Base-by-base conservation (phyloP, 2,113 vertebrate genomes). In the Sigmodon hispidus region DNA sequence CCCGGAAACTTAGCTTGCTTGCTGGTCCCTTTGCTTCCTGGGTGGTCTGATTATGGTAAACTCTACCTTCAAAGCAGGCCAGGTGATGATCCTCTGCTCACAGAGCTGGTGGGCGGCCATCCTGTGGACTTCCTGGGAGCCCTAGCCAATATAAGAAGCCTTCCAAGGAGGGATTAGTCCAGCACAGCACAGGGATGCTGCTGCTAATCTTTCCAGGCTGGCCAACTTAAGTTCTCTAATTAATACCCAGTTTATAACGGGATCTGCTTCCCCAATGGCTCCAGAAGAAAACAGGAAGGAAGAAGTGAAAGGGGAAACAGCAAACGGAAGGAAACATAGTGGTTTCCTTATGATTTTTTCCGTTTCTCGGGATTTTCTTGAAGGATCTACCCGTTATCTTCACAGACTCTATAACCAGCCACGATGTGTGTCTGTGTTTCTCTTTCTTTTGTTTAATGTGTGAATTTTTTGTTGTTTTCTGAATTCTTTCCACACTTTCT, bases 41-140 rank as follows among this genome's bases (percentile, higher is more conserved):
- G 97, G 94, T 96, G 97, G 96, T 96, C 96, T 83, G 70, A 95
- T 96, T n/a, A 92, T 80, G 65, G 91, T 75, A 89, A 86, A 89
- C 43, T 43, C 75, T 61, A 16, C 63, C 95, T 85, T 96, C 93
- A 94, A 45, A 97, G 87, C 87, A 72, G 70, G 26, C 94, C 97
- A 97, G 95, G 94, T 94, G 94, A 80, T 96, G 86, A 67, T 43
- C 31, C 61, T 83, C 43, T n/a, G 57, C 87, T 34, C 5, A 36
- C 1, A 36, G 79, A 84, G 59, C 91, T 81, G 50, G 59, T 57
- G 50, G 93, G 61, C 89, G 87, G 31, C 8, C 34, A 69, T 89
- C 43, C 52, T 90, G 31, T 21, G 7, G 22, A 40, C 84, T 97
- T 96, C 95, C 96, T 87, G 85, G 67, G 76, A 79, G 61, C 59